phyloP scores from a whole-genome alignment of 2,888 invertebrate genomes.

The Sabatieria punctata region DNA sequence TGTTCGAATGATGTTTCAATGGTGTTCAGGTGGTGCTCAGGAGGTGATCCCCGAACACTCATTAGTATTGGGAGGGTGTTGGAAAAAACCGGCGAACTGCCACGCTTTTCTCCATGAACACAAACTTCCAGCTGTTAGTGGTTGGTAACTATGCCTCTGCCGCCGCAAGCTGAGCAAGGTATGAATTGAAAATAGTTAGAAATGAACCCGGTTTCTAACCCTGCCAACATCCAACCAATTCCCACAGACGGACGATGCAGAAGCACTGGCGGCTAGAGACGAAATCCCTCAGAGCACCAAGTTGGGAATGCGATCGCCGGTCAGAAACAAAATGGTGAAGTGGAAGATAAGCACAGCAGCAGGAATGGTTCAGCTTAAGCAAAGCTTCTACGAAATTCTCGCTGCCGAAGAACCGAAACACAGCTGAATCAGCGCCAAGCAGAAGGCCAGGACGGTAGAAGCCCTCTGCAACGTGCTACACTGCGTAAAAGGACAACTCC shows the following conservation, averaged over 20 bases:
- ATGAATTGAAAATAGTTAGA: too few species aligned
- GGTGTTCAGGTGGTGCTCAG: too few species aligned
- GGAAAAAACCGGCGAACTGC: too few species aligned
- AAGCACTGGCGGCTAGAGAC: slow-evolving; percentile 77
- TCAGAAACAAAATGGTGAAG: slow-evolving; percentile 21
- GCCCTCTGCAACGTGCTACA: slow-evolving; percentile 38
- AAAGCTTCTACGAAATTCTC: slow-evolving; percentile 28
- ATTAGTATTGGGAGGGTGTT: too few species aligned
- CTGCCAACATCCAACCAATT: slow-evolving; percentile 85
- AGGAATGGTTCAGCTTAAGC: background rate
- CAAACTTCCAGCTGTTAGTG: too few species aligned
- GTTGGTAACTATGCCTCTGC: too few species aligned
- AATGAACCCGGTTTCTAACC: slow-evolving; percentile 75
- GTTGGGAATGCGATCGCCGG: slow-evolving; percentile 58
- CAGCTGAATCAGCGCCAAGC: slow-evolving; percentile 87
- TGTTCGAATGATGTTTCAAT: too few species aligned
- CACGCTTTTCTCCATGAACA: too few species aligned
- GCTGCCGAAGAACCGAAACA: slow-evolving; percentile 95
- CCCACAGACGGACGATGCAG: slow-evolving; percentile 73
- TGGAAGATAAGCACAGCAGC: background rate
- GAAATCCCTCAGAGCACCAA: slow-evolving; percentile 68
- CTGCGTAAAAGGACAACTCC: background rate
- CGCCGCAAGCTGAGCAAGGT: too few species aligned
- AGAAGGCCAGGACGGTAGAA: slow-evolving; percentile 76
- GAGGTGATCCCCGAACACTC: too few species aligned